Conservation (phyloP, 2,797 vertebrate species). For the Nasua narica region DNA sequence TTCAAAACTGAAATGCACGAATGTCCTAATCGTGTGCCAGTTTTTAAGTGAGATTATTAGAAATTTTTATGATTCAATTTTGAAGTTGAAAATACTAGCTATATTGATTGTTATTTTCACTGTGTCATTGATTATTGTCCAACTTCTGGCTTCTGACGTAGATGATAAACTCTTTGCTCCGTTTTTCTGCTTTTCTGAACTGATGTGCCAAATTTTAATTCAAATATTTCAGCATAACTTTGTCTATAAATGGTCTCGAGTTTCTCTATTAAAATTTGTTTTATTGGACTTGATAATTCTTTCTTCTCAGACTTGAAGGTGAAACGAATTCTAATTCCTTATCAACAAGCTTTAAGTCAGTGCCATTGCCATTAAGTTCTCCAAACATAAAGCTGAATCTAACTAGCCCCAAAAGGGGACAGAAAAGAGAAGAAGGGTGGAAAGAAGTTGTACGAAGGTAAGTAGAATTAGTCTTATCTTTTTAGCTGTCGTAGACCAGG, state of each 20-base stretch:
- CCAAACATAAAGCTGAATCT: conserved; percentile 96
- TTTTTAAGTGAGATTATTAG: conserved; percentile 38
- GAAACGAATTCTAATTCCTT: conserved; percentile 89
- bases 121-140: background rate
- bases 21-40: background rate
- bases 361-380: conserved; percentile 92
- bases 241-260: conserved; percentile 7
- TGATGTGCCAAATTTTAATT: conserved; percentile 22
- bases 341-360: conserved; percentile 91
- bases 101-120: conserved; percentile 41
- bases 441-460: conserved; percentile 98
- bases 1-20: conserved; percentile 37
- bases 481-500: conserved; percentile 25
- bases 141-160: background rate
- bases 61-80: conserved; percentile 22
- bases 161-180: background rate
- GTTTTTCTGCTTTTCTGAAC: conserved; percentile 46
- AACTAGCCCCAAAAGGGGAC: conserved; percentile 97
- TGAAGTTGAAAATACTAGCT: conserved; percentile 52
- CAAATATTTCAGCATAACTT: background rate
- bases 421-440: conserved; percentile 99
- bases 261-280: conserved; percentile 50
- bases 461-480: conserved; percentile 39
- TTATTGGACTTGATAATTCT: conserved; percentile 59
- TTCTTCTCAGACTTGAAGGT: conserved; percentile 82